Conservation (phyloP, 2,113 vertebrate species). For the Picathartes gymnocephalus region DNA sequence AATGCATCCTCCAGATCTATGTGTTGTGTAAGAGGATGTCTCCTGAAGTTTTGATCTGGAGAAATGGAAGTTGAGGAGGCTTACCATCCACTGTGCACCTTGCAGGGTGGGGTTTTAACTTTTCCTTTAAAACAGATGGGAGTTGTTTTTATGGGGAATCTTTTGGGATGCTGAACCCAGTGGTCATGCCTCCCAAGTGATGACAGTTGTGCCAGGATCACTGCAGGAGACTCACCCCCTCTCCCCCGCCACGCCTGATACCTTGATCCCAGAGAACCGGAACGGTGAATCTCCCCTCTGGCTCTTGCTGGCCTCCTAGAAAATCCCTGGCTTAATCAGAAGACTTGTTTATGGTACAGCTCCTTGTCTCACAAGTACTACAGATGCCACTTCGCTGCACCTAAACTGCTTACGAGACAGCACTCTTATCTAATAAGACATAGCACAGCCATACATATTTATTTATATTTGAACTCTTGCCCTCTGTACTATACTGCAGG, state of each 20-base stretch:
- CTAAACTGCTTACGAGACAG: conserved; percentile 69
- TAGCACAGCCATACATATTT: conserved; percentile 70
- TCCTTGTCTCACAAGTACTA: conserved; percentile 49
- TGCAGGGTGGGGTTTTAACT: rapidly evolving
- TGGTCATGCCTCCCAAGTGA: neutral
- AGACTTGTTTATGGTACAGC: conserved; percentile 48
- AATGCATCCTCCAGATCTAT: neutral
- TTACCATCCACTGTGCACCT: rapidly evolving
- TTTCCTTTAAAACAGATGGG: neutral
- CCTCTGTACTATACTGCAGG: conserved; percentile 61
- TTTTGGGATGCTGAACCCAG: neutral
- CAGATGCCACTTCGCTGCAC: conserved; percentile 62
- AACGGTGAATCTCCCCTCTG: rapidly evolving
- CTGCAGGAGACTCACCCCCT: neutral
- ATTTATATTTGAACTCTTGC: conserved; percentile 73
- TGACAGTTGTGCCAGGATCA: neutral
- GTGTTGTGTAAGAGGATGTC: neutral
- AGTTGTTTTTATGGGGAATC: neutral
- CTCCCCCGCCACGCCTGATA: neutral
- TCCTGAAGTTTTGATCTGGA: neutral
- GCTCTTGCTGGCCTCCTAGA: conserved; percentile 2
- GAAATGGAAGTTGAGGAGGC: neutral
- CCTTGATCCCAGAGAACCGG: neutral
- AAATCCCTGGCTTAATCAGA: conserved; percentile 52
- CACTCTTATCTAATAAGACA: conserved; percentile 67